phyloP scores from a whole-genome alignment of 2,797 vertebrate genomes.

The Helarctos malayanus region DNA sequence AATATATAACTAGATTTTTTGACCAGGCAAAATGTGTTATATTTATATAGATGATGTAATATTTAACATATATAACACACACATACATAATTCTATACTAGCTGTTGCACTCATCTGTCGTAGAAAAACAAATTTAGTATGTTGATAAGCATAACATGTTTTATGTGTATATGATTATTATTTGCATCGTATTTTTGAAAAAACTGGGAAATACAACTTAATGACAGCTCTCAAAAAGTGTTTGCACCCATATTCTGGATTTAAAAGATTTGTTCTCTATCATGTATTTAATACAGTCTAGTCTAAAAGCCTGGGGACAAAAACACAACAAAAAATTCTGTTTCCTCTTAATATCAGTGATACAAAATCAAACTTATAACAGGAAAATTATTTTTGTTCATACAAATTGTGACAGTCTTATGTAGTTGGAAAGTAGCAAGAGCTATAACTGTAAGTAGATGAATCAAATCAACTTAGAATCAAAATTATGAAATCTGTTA shows the following conservation, averaged over 20 bases:
- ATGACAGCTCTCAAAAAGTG: background rate
- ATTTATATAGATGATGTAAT: background rate
- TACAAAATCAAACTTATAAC: background rate
- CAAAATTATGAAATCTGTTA: background rate
- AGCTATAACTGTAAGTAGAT: background rate
- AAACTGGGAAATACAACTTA: background rate
- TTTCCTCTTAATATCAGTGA: background rate
- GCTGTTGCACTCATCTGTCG: background rate
- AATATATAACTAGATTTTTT: background rate
- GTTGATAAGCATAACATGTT: background rate
- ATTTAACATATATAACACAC: background rate
- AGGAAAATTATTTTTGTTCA: background rate
- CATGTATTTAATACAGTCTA: background rate
- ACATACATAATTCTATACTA: background rate
- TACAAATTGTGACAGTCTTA: background rate
- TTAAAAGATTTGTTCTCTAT: background rate
- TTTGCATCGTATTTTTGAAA: background rate
- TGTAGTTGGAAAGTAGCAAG: background rate
- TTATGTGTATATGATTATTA: background rate
- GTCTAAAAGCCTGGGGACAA: background rate
- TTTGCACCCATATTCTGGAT: background rate
- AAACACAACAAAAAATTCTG: background rate
- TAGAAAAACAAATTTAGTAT: background rate
- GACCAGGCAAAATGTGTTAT: background rate
- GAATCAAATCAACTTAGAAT: background rate